Evolutionary conservation across 2,113 vertebrate genomes (phyloP), one percentile per base, ranked within the genome.

Genomic region (Gallinago paraguaiae): DNA sequence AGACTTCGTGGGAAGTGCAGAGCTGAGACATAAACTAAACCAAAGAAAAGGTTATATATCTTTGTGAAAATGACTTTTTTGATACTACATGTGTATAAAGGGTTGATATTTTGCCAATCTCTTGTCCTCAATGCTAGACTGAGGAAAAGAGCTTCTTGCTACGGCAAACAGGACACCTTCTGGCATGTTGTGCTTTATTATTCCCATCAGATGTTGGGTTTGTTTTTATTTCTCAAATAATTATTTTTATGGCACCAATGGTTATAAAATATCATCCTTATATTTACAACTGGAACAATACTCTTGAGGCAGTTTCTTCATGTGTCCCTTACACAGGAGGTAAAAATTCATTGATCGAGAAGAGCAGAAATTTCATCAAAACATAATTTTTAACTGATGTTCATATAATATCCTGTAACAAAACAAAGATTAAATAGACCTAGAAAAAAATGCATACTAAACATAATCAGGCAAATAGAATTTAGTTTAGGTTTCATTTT

Each of bases 341-440:
- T 48, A 80, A 95, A 85, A 79, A 41, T 22, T 4, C 22, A 35
- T n/a, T 77, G 35, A 24, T 6, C 72, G 28, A 87, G 50, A 88
- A 17, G 1, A 68, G 10, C 1, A 63, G 63, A 88, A 85, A 88
- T 50, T 50, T 88, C 43, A 75, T 81, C 25, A 82, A 94, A 94
- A 67, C 3, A 88, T 51, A 0, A 56, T 77, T 93, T 90, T 61
- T 8, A 0, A 46, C 13, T 23, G 23, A 37, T 61, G 25, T 4
- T 59, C 94, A 51, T 54, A 70, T 12, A 63, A 90, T 59, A 82
- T 4, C 22, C 41, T 77, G 28, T 30, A 88, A 92, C 11, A 92
- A 82, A 92, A 76, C 43, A 65, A 76, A 91, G 15, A 37, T 59
- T 90, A 92, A 94, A 80, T 31, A 94, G 82, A 89, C 45, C n/a